Percentiles rank a stretch among this genome's conserved stretches.
These are phyloP conservation scores for Drosophila suboccidentalis DNA, from an alignment of 2,888 invertebrate genomes.

Conservation along the genomic window DNA sequence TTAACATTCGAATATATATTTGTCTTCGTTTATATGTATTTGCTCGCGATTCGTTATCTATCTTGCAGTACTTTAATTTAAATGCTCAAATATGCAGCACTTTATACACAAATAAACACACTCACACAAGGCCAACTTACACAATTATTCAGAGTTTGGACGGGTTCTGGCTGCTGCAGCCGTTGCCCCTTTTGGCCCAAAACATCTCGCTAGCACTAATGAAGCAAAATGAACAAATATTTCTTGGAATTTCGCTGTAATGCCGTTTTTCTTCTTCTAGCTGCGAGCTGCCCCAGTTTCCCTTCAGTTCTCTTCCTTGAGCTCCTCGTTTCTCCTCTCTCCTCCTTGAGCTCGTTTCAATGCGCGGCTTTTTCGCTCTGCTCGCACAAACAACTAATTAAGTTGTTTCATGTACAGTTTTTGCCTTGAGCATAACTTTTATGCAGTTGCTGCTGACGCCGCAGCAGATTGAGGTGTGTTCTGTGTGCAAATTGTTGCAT, in stretches of 20 bases:
- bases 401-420: slow-evolving; percentile 78
- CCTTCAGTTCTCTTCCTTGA: not conserved
- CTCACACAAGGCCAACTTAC: slow-evolving; percentile 14
- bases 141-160: slow-evolving; percentile 21
- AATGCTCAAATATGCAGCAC: slow-evolving; percentile 57
- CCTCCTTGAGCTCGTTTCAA: slow-evolving; percentile 3
- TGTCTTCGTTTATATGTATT: slow-evolving; percentile 19
- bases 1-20: slow-evolving; percentile 51
- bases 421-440: slow-evolving; percentile 73
- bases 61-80: slow-evolving; percentile 72
- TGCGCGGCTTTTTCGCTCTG: slow-evolving; percentile 37
- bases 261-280: slow-evolving; percentile 14
- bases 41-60: slow-evolving; percentile 25
- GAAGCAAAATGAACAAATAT: slow-evolving; percentile 76
- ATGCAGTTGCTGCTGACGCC: slow-evolving; percentile 55
- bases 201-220: slow-evolving; percentile 71
- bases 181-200: slow-evolving; percentile 53
- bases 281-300: slow-evolving; percentile 22
- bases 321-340: not conserved
- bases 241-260: slow-evolving; percentile 62
- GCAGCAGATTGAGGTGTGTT: slow-evolving; percentile 65
- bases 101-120: slow-evolving; percentile 38
- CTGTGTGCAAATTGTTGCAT: slow-evolving; percentile 69
- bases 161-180: slow-evolving; percentile 44
- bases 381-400: slow-evolving; percentile 76